Conservation (phyloP, 2,888 invertebrate genomes). For the Dasypolia templi region DNA sequence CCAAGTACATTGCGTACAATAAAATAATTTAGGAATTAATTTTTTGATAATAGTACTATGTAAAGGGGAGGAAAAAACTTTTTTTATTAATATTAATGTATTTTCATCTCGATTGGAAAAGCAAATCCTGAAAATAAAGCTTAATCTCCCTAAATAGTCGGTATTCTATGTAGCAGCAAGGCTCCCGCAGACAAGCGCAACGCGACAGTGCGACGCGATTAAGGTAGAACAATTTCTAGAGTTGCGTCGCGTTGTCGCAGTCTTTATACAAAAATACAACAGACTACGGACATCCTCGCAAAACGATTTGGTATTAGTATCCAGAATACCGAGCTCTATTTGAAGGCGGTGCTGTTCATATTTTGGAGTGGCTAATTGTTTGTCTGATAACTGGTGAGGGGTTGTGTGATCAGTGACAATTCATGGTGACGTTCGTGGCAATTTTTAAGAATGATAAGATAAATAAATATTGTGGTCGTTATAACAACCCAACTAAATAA, state of each 20-base stretch:
- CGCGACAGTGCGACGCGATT: too few species aligned
- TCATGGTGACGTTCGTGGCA: background rate
- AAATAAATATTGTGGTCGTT: background rate
- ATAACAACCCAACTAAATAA: too few species aligned
- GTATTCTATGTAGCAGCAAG: background rate
- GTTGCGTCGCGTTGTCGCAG: too few species aligned
- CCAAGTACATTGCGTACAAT: too few species aligned
- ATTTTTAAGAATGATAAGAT: background rate
- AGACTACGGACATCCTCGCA: background rate
- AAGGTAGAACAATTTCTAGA: too few species aligned
- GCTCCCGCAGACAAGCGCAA: too few species aligned
- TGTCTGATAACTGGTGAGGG: background rate
- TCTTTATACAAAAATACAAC: background rate
- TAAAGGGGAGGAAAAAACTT: background rate
- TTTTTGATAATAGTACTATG: background rate
- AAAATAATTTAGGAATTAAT: background rate
- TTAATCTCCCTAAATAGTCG: background rate
- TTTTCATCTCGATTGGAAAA: background rate
- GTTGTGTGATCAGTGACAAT: background rate
- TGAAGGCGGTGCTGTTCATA: background rate
- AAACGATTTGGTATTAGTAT: background rate
- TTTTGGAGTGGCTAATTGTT: background rate
- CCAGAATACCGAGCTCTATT: background rate
- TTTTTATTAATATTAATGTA: background rate
- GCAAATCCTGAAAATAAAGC: background rate